Conservation (phyloP, 2,113 vertebrate genomes). For the Atlantisia rogersi region DNA sequence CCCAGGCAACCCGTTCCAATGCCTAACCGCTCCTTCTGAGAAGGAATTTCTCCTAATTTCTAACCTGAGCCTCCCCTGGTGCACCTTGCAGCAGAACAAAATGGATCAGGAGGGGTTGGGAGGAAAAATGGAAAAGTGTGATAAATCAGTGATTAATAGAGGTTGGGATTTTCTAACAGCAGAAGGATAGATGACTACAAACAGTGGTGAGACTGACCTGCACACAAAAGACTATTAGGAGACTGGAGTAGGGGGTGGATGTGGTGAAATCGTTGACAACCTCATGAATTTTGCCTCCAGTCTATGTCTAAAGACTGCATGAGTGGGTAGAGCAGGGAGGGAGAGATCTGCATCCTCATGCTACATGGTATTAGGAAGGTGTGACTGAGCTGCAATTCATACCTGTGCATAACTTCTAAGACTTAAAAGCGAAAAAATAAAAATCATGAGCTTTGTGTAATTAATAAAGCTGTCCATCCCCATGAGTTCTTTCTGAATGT, state of each 20-base stretch:
- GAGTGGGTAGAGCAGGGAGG: not conserved
- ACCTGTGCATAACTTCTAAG: not conserved
- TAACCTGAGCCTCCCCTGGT: too few species aligned
- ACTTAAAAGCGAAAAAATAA: not conserved
- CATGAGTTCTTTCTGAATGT: not conserved
- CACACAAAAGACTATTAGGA: too few species aligned
- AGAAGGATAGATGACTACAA: not conserved
- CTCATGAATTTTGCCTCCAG: not conserved
- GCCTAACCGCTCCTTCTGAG: too few species aligned
- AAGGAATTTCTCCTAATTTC: too few species aligned
- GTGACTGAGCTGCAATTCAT: not conserved
- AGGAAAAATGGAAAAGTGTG: not conserved
- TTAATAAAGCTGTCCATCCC: not conserved
- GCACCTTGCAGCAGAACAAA: too few species aligned
- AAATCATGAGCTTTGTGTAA: not conserved
- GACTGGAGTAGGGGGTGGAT: accelerated
- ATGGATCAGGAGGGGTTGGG: too few species aligned
- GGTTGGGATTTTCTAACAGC: not conserved
- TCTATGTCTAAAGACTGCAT: not conserved
- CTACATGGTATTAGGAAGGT: not conserved
- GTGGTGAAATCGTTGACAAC: not conserved
- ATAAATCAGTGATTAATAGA: not conserved
- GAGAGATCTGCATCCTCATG: not conserved
- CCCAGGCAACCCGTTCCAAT: too few species aligned
- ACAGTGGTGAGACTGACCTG: not conserved